phyloP scores from a whole-genome alignment of 2,888 invertebrate genomes.

The Xestia ashworthii region DNA sequence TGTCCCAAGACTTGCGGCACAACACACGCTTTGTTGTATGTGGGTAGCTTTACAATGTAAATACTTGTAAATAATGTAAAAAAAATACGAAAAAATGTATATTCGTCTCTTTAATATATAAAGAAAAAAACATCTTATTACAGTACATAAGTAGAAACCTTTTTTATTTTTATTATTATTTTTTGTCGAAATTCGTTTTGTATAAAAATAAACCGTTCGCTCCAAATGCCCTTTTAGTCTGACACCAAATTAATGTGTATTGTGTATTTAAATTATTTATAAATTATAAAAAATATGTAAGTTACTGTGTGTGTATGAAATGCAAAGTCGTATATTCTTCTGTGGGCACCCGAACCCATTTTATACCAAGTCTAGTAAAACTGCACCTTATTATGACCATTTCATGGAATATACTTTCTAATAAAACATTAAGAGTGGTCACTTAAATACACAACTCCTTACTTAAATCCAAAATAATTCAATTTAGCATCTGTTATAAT shows the following conservation, averaged over 20 bases:
- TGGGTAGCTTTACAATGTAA: conserved; percentile 76
- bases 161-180: conserved; percentile 80
- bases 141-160: conserved; percentile 75
- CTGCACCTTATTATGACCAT: neutral
- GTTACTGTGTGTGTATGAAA: conserved; percentile 56
- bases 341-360: neutral
- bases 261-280: conserved; percentile 72
- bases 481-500: neutral
- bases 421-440: neutral
- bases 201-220: conserved; percentile 73
- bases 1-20: conserved; percentile 39
- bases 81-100: conserved; percentile 78
- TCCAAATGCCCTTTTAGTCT: conserved; percentile 71
- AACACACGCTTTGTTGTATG: conserved; percentile 74
- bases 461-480: neutral
- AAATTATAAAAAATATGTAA: conserved; percentile 61
- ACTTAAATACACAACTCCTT: neutral
- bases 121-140: conserved; percentile 71
- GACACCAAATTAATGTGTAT: conserved; percentile 78
- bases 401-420: neutral
- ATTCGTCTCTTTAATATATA: conserved; percentile 78
- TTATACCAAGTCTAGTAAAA: neutral
- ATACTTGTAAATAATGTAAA: conserved; percentile 84
- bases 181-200: conserved; percentile 70
- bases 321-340: conserved; percentile 41